A percentile compares a stretch with the other conserved stretches of the same genome.
Evolutionary conservation across 2,113 vertebrate genomes (phyloP).

Genomic region (Heterocephalus glaber): DNA sequence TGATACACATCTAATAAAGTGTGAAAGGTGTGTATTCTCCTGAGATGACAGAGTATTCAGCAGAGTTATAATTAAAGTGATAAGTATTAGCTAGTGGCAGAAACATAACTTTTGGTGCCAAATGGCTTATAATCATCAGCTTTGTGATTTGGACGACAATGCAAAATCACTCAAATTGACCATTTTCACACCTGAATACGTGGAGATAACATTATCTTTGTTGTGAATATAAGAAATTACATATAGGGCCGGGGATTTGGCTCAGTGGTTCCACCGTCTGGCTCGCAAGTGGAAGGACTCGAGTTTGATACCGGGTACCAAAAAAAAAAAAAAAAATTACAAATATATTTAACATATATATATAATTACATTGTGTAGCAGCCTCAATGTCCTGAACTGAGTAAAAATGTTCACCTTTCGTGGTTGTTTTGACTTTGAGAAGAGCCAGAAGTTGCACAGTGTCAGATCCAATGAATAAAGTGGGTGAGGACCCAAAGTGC

Average conservation of each 20-base stretch:
- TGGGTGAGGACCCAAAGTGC: neutral
- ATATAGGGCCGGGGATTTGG: no score
- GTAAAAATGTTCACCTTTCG: no score
- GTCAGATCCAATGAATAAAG: neutral
- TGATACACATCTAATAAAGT: neutral
- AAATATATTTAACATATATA: neutral
- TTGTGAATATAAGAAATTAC: neutral
- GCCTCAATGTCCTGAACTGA: no score
- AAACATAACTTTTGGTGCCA: neutral
- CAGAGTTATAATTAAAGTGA: neutral
- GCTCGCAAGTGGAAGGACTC: no score
- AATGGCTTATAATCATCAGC: fast-evolving
- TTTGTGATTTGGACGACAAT: neutral
- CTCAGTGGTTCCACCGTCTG: no score
- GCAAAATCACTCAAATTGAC: neutral
- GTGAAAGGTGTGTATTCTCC: neutral
- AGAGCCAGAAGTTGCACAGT: neutral
- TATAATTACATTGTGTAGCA: no score
- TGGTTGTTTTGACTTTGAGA: neutral
- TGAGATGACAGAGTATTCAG: neutral
- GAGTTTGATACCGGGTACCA: no score
- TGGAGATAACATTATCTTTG: neutral
- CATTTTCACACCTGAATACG: neutral
- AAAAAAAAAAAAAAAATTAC: no score
- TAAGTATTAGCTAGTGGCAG: neutral